A percentile compares a stretch with the other conserved stretches of the same genome.
phyloP scores from a whole-genome alignment of 2,113 vertebrate genomes.

The Eonycteris spelaea region DNA sequence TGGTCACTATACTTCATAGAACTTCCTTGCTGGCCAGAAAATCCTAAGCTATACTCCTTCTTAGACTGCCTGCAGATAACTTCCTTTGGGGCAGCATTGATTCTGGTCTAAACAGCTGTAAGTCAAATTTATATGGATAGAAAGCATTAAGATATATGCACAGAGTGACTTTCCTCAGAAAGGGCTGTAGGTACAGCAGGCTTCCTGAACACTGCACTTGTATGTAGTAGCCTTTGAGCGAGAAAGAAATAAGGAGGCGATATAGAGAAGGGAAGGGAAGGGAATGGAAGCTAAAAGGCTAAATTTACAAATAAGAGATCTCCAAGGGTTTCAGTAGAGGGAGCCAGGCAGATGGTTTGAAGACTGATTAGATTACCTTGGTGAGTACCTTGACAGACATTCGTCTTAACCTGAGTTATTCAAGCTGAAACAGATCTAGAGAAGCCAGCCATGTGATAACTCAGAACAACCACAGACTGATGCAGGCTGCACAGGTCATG shows the following conservation, averaged over 20 bases:
- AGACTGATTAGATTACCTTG: neutral
- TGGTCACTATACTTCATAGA: neutral
- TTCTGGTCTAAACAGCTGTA: neutral
- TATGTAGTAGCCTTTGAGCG: neutral
- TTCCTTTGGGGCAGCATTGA: neutral
- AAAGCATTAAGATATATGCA: neutral
- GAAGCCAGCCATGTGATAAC: neutral
- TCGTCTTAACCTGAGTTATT: neutral
- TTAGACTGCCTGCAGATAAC: neutral
- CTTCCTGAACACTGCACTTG: neutral
- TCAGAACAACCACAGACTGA: neutral
- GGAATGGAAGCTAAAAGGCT: neutral
- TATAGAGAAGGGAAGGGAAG: neutral
- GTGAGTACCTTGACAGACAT: neutral
- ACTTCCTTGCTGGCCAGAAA: neutral
- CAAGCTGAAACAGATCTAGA: conserved; percentile 18
- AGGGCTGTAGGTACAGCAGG: neutral
- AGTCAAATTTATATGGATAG: neutral
- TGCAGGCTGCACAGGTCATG: neutral
- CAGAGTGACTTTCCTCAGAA: neutral
- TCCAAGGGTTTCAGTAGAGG: neutral
- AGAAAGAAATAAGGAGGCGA: neutral
- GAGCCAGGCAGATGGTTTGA: neutral
- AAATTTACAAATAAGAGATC: conserved; percentile 2
- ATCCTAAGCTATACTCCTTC: neutral